Conservation (phyloP, 2,797 vertebrate genomes). For the Pyrocephalus nanus region DNA sequence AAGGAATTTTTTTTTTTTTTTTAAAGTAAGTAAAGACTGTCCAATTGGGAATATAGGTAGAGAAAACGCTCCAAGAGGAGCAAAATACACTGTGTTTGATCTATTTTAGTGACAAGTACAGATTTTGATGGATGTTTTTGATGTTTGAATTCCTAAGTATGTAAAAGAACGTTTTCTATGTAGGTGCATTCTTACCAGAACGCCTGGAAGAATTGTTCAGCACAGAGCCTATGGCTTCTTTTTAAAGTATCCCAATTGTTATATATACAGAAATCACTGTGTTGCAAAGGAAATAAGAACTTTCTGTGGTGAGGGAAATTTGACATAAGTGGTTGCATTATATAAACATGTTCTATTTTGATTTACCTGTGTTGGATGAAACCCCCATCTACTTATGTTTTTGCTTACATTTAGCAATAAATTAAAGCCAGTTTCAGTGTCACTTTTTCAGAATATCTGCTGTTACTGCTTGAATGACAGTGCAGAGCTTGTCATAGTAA, state of each 20-base stretch:
- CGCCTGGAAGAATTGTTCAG: neutral
- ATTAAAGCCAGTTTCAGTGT: neutral
- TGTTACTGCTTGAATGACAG: neutral
- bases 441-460: neutral
- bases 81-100: neutral
- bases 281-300: neutral
- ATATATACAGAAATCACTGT: neutral
- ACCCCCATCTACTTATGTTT: neutral
- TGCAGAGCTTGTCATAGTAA: neutral
- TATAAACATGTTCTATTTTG: constrained; percentile 1
- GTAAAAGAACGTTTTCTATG: neutral
- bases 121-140: neutral
- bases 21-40: neutral
- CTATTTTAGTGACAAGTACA: neutral
- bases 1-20: neutral
- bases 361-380: neutral
- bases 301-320: neutral
- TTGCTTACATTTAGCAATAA: constrained; percentile 11
- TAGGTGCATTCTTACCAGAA: neutral
- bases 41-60: neutral
- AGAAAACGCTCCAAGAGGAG: neutral
- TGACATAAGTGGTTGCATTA: neutral
- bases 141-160: neutral
- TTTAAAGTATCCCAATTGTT: neutral
- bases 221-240: neutral